Percentiles rank a stretch among this genome's conserved stretches.
Conservation (phyloP, 1,140 invertebrate species). For the Brachionus sp. region DNA sequence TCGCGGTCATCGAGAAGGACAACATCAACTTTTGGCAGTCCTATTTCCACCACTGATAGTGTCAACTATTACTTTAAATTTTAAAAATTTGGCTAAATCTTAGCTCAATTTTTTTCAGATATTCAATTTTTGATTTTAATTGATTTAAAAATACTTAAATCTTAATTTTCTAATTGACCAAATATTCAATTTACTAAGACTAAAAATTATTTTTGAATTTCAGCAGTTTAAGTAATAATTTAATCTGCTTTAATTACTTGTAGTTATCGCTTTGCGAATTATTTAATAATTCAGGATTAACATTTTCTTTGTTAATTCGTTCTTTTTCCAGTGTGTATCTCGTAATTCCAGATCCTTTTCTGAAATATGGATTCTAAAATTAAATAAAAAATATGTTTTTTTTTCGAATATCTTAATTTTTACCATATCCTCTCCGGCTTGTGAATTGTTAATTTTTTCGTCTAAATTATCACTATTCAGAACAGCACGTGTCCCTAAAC, state of each 20-base stretch:
- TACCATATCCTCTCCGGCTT: neutral
- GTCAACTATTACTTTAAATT: too few species aligned
- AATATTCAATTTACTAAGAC: too few species aligned
- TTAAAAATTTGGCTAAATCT: too few species aligned
- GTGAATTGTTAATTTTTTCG: neutral
- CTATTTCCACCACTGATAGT: too few species aligned
- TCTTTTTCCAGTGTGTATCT: neutral
- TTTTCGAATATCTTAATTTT: neutral
- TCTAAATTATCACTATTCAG: constrained; percentile 26
- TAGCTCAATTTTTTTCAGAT: too few species aligned
- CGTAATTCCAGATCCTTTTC: neutral
- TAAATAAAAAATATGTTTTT: neutral
- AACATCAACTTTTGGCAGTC: too few species aligned
- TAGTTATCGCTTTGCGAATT: neutral
- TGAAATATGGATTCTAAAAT: constrained; percentile 24
- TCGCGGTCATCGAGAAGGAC: too few species aligned
- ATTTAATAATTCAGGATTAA: neutral
- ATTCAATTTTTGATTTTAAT: too few species aligned
- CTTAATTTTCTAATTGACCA: too few species aligned
- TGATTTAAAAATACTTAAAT: too few species aligned
- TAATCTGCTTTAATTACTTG: neutral
- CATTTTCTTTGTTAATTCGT: neutral
- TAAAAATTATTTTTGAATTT: too few species aligned
- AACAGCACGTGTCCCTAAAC: constrained; percentile 17
- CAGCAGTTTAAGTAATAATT: too few species aligned